Base-by-base conservation (phyloP, 2,797 vertebrate species). In the Eulemur albifrons region DNA sequence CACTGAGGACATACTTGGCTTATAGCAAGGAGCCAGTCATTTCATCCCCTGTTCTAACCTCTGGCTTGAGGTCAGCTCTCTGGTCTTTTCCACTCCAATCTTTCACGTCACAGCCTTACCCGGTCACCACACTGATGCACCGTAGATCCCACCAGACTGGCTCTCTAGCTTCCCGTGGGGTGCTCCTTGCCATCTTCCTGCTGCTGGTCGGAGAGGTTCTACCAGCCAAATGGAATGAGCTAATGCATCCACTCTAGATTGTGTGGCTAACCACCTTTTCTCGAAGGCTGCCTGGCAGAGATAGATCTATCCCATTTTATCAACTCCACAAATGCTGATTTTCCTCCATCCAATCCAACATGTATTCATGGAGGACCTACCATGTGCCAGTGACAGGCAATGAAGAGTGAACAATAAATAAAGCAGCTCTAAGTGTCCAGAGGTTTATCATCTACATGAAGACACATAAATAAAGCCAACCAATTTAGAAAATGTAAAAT, bases 251-350 rank as follows among this genome's bases (percentile, higher is more conserved):
- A 59, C 45, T 43, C 20, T 12, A 20, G 48, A 40, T 30, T 5
- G 0, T 0, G 0, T 0, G 48, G 20, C n/a, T 27, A 0, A 12
- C 30, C 18, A 38, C 38, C 30, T 38, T 13, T 43, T 48, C 32
- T 48, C 59, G 10, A 0, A 20, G 14, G 18, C 61, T 35, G 10
- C 25, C 69, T 23, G 0, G 15, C 69, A 15, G 27, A 72, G 20
- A 52, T 9, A 27, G 14, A 4, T 11, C 35, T 10, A 30, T 43
- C 69, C 27, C 76, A 5, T 30, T 21, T 18, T 20, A 3, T 7
- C 7, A 25, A 27, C 20, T 95, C 50, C 54, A 15, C 27, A 27
- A 3, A 35, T 2, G 8, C 23, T 38, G 9, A 35, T 11, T n/a
- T 48, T 2, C 52, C 12, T 70, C 72, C 15, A 2, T 65, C 15